phyloP scores from a whole-genome alignment of 30 jellyfish, hydroid and myxozoan genomes.

The Hydra vulgaris region DNA sequence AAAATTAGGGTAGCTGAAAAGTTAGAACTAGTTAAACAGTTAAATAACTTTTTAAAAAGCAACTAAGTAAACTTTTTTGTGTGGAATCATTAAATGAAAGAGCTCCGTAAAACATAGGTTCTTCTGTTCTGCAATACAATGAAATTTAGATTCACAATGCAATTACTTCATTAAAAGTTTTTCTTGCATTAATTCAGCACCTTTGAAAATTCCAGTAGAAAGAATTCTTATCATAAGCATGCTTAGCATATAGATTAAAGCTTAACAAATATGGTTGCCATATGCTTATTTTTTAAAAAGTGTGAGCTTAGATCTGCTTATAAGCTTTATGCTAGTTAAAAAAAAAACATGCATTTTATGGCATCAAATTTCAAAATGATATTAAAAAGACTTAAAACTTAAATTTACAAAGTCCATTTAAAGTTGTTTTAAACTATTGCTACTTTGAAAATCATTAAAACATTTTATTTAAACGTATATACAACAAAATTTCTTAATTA shows the following conservation, averaged over 20 bases:
- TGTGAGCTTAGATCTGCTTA: not conserved
- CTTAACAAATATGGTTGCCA: not conserved
- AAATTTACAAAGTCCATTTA: not conserved
- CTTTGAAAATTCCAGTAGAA: not conserved
- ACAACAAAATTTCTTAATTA: no score
- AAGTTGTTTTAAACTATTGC: not conserved
- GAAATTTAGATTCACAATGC: no score
- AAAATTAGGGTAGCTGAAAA: not conserved
- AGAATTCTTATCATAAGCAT: not conserved
- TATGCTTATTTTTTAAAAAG: not conserved
- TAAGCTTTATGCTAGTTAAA: not conserved
- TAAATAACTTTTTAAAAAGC: not conserved
- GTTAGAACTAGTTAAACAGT: not conserved
- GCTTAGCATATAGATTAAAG: not conserved
- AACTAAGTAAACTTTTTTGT: not conserved
- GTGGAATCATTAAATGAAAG: no score
- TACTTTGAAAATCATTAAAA: no score
- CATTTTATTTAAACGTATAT: no score
- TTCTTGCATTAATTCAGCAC: not conserved
- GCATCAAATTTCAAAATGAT: not conserved
- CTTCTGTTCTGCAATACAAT: no score
- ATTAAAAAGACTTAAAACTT: not conserved
- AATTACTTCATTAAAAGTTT: not conserved
- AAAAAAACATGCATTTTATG: not conserved
- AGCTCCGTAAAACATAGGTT: no score